A percentile compares a stretch with the other conserved stretches of the same genome.
phyloP scores from a whole-genome alignment of 2,113 vertebrate genomes.

The Pampusana beccarii region DNA sequence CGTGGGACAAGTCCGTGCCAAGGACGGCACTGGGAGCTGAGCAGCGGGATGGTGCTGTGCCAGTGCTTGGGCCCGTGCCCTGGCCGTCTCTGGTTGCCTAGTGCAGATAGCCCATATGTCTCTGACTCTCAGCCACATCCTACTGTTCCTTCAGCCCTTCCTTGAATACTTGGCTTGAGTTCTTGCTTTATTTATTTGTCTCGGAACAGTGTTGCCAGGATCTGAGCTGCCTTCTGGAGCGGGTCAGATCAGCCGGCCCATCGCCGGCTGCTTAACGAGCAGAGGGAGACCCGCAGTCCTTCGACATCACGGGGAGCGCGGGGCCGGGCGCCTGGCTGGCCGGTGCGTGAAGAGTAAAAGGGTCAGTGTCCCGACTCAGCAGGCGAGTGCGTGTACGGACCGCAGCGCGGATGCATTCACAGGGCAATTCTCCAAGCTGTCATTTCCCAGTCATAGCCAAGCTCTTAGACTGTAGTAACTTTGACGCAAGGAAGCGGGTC shows the following conservation, averaged over 20 bases:
- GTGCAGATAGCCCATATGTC: neutral
- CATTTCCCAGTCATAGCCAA: neutral
- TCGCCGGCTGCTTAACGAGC: neutral
- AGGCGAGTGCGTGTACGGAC: neutral
- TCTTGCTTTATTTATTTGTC: constrained; percentile 13
- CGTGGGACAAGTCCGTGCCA: neutral
- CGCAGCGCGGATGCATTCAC: neutral
- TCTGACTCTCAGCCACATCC: neutral
- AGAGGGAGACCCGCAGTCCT: accelerated
- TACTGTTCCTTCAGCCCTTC: constrained; percentile 18
- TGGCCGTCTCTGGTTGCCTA: neutral
- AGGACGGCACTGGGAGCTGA: neutral
- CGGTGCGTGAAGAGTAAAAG: neutral
- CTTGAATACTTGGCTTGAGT: constrained; percentile 24
- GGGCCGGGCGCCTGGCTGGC: neutral
- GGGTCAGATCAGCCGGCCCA: neutral
- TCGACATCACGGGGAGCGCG: accelerated
- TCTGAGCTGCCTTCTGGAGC: neutral
- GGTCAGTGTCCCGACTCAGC: neutral
- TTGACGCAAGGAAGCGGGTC: neutral
- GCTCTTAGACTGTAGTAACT: neutral
- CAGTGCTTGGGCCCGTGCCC: neutral
- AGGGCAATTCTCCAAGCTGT: neutral
- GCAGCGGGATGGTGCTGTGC: neutral
- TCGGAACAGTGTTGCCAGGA: neutral